Evolutionary conservation across 2,113 vertebrate genomes (phyloP).

Genomic region (Hystrix cristata): DNA sequence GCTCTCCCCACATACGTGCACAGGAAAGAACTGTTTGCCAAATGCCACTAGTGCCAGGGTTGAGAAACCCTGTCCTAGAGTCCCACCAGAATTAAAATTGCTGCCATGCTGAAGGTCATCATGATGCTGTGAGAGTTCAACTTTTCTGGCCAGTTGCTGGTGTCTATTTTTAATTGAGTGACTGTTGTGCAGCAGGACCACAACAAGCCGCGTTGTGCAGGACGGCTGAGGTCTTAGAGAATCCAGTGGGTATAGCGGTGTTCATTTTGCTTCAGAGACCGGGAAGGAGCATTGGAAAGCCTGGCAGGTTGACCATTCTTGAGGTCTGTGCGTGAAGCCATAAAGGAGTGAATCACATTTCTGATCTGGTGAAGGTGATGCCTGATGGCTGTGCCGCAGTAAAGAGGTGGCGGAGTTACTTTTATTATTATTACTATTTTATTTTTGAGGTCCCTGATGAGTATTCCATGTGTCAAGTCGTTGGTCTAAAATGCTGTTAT

Average conservation of each 20-base stretch:
- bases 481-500: conserved; percentile 51
- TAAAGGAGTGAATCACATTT: conserved; percentile 65
- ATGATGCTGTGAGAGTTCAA: neutral
- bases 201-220: neutral
- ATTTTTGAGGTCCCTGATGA: conserved; percentile 55
- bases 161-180: neutral
- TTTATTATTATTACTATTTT: conserved; percentile 12
- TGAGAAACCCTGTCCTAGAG: neutral
- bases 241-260: neutral
- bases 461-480: conserved; percentile 10
- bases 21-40: neutral
- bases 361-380: conserved; percentile 44
- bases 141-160: neutral
- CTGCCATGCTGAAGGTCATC: neutral
- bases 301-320: conserved; percentile 62
- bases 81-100: neutral
- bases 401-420: neutral
- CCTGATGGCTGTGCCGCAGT: neutral
- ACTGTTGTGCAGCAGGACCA: neutral
- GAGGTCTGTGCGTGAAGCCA: conserved; percentile 69
- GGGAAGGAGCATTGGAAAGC: neutral
- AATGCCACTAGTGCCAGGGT: neutral
- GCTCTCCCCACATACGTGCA: neutral
- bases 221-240: neutral
- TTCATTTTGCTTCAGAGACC: conserved; percentile 30